These are phyloP conservation scores for Dicaeum eximium DNA, from an alignment of 2,113 vertebrate species.

Conservation along the genomic window DNA sequence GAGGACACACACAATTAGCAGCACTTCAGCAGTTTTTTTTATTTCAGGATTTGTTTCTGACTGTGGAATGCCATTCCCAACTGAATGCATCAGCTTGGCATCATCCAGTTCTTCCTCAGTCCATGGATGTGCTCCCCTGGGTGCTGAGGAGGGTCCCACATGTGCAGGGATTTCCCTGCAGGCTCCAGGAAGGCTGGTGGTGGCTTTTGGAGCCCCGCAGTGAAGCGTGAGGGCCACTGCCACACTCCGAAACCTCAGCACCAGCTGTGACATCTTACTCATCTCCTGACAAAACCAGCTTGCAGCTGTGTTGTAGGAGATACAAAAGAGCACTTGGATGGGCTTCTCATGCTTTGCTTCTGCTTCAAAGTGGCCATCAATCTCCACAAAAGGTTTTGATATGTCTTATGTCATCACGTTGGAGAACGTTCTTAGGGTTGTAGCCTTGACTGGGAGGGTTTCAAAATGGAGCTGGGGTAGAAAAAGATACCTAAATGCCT, in stretches of 20 bases:
- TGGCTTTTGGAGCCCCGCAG: background rate
- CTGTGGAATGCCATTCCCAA: background rate
- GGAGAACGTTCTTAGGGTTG: background rate
- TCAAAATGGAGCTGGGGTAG: background rate
- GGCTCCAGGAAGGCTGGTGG: background rate
- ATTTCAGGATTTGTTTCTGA: background rate
- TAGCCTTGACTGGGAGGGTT: background rate
- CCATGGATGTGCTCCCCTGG: background rate
- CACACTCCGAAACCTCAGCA: background rate
- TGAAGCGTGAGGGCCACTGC: background rate
- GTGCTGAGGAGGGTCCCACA: background rate
- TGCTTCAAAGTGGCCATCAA: background rate
- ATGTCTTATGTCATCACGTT: accelerated
- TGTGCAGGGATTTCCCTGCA: background rate
- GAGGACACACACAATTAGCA: background rate
- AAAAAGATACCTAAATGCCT: background rate
- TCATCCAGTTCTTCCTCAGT: background rate
- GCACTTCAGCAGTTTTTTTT: background rate
- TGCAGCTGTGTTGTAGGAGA: background rate
- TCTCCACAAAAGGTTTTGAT: background rate
- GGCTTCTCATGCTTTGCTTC: background rate
- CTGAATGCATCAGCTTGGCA: background rate
- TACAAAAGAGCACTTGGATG: background rate
- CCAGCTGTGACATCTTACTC: background rate
- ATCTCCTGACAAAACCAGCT: background rate